Conservation (phyloP, 2,888 invertebrate genomes). For the Watsonalla binaria region DNA sequence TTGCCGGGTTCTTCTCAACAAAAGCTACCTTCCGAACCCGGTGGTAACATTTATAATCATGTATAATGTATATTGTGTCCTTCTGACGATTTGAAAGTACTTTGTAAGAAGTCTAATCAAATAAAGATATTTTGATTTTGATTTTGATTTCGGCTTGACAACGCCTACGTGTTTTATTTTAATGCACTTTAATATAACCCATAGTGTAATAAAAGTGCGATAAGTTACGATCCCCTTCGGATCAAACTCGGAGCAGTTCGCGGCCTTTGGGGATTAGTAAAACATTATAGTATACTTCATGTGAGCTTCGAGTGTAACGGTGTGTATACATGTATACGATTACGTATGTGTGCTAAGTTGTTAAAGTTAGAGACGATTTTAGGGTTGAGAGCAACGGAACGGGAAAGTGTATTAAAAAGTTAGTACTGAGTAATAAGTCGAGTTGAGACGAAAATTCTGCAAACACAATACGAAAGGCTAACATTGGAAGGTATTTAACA, state of each 20-base stretch:
- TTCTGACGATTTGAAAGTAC: no score
- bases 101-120: no score
- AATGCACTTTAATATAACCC: slow-evolving; percentile 68
- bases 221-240: slow-evolving; percentile 54
- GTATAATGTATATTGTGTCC: no score
- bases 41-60: no score
- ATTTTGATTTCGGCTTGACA: slow-evolving; percentile 6
- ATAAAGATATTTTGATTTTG: no score
- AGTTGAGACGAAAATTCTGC: no score
- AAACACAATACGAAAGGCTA: no score
- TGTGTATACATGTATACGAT: neutral
- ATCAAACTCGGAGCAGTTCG: slow-evolving; percentile 24
- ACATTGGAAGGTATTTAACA: no score
- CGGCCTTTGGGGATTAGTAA: slow-evolving; percentile 16
- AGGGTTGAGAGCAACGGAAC: neutral
- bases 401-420: no score
- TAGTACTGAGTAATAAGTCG: no score
- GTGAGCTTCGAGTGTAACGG: neutral
- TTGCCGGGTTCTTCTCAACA: no score
- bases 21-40: no score
- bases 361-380: neutral
- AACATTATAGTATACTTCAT: slow-evolving; percentile 11
- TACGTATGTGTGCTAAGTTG: neutral
- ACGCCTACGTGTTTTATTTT: slow-evolving; percentile 39
- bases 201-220: slow-evolving; percentile 63